Evolutionary conservation across 64 coral and sea anemone species (phyloP), one percentile per base, ranked within the genome.

Genomic region (Exaiptasia diaphana): DNA sequence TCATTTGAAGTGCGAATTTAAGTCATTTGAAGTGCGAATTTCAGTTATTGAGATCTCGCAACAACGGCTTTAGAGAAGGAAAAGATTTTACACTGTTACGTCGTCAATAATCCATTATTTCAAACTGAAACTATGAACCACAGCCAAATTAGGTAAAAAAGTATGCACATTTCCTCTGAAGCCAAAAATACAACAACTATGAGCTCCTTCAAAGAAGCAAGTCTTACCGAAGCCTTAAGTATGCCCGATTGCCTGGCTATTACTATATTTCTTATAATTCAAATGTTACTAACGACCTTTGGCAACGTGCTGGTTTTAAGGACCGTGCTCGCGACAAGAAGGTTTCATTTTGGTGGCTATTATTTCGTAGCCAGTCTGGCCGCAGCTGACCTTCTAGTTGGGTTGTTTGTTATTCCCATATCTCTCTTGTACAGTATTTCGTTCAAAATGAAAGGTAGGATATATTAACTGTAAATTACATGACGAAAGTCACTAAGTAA

Each of bases 321-420:
- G 20, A 73, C 69, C 0, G 38, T 73, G 15, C 38, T 24, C 40
- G 69, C 45, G 1, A 73, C 69, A 1, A 45, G 21, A 28, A 42
- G 69, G n/a, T 40, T 73, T 73, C 69, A 73, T 24, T 73, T 49
- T 4, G 18, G 36, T 2, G 38, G 38, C 1, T 73, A 45, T 73
- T 73, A 73, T 37, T 49, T 73, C 26, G 15, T 73, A 24, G 69
- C 44, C 3, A 73, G 69, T 23, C 28, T 73, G 20, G 69, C 69
- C 12, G 69, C 45, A n/a, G 69, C 69, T 0, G 69, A 73, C 14
- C 38, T 45, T 73, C 69, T 73, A 1, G 69, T 73, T 49, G 69
- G 69, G 2, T 15, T 48, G 1, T 48, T 73, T 4, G 69, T 49
- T 9, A 2, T 73, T 4, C 69, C 69, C 14, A 2, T 73, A 42